phyloP scores from a whole-genome alignment of 2,113 vertebrate species.

The Peucedramus taeniatus region DNA sequence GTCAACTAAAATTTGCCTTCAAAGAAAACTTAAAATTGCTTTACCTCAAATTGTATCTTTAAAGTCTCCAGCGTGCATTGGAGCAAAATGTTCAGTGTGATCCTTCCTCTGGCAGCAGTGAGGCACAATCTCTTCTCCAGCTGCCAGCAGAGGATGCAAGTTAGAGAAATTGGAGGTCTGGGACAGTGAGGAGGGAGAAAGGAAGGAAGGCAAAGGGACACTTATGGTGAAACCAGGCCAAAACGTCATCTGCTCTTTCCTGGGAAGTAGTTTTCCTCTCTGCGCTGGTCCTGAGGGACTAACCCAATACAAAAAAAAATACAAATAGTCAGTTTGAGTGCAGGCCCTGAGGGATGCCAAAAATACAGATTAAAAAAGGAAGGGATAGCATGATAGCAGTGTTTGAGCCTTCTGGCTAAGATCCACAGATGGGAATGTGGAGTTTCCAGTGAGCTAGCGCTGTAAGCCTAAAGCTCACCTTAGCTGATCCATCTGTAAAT shows the following conservation, averaged over 20 bases:
- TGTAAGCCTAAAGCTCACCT: neutral
- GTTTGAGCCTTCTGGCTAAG: neutral
- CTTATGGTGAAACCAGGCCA: neutral
- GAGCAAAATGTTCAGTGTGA: accelerated
- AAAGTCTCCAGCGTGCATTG: neutral
- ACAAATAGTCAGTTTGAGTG: neutral
- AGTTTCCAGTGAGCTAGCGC: neutral
- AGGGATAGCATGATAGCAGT: neutral
- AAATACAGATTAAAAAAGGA: neutral
- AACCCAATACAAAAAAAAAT: neutral
- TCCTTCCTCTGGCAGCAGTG: neutral
- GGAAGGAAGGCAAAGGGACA: neutral
- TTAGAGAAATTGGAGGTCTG: neutral
- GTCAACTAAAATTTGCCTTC: neutral
- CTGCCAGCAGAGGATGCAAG: neutral
- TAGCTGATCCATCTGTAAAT: neutral
- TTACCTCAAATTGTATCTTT: neutral
- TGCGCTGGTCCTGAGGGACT: neutral
- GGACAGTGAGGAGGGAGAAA: neutral
- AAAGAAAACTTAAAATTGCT: neutral
- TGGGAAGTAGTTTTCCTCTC: neutral
- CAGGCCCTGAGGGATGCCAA: neutral
- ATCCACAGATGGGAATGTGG: neutral
- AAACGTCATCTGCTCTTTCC: neutral
- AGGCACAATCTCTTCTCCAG: neutral